Evolutionary conservation across 2,888 invertebrate species (phyloP), one percentile per base, ranked within the genome.

Genomic region (Pecten maximus): DNA sequence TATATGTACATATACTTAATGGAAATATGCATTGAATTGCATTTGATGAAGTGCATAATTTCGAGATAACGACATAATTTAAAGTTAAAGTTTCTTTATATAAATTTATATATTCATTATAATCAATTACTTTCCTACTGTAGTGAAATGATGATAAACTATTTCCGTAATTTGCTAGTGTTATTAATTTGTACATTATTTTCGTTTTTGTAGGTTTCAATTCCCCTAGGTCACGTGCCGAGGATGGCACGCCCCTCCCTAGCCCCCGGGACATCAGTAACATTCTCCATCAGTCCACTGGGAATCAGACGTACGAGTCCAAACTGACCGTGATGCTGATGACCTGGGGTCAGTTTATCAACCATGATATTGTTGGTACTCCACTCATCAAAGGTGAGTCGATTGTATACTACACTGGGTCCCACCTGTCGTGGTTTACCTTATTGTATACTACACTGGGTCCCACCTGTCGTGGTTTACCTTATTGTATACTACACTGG

Each of bases 341-440:
- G 74, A 74, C 74, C 74, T 74, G 74, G 74, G 74, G 74, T 12
- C 74, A 74, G 74, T 74, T 74, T 35, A 74, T 74, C 35, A 74
- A 74, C 12, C 74, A 74, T 23, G 74, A 74, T 15, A 74, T 74
- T 35, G 16, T 74, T 15, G 74, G 74, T 2, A 74, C 74, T 74
- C 74, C 74, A 74, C 35, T 74, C 28, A 74, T 74, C 35, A 74
- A 74, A 74, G 74, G 74, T 74, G 15, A 28, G 74, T 35, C 0
- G 44, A 10, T n/a, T n/a, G n/a, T n/a, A n/a, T n/a, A n/a, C n/a
- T n/a, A n/a, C n/a, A n/a, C n/a, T n/a, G n/a, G n/a, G n/a, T n/a
- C n/a, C n/a, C n/a, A n/a, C n/a, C n/a, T n/a, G n/a, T n/a, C n/a
- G n/a, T n/a, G n/a, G n/a, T n/a, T n/a, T n/a, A n/a, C n/a, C n/a